phyloP scores from a whole-genome alignment of 2,113 vertebrate species.

The Craseonycteris thonglongyai region DNA sequence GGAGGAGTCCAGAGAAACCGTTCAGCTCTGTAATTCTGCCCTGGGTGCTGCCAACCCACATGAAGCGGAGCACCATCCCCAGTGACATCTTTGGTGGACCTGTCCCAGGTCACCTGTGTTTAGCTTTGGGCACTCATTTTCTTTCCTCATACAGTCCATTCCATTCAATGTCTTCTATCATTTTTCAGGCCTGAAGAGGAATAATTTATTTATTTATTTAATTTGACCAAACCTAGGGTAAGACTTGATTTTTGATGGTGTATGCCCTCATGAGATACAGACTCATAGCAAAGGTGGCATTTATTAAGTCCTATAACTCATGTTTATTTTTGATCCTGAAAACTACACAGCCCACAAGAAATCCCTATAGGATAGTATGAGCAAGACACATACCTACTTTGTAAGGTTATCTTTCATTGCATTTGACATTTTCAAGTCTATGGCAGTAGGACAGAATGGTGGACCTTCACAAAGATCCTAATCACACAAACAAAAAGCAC shows the following conservation, averaged over 20 bases:
- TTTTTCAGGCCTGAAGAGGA: not conserved
- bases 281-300: not conserved
- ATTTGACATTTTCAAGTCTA: conserved; percentile 13
- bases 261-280: not conserved
- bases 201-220: not conserved
- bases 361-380: not conserved
- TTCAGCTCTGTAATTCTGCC: not conserved
- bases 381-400: not conserved
- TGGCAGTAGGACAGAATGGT: not conserved
- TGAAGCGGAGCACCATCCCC: not conserved
- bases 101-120: not conserved
- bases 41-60: not conserved
- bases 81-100: not conserved
- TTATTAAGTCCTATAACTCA: conserved; percentile 30
- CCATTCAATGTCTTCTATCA: not conserved
- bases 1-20: not conserved
- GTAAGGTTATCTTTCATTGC: not conserved
- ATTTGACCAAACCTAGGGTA: not conserved
- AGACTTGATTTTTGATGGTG: not conserved
- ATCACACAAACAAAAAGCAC: not conserved
- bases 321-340: not conserved
- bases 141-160: not conserved
- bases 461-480: not conserved
- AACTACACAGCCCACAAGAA: not conserved
- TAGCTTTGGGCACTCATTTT: not conserved